Conservation (phyloP, 2,797 vertebrate species). For the Amniataba percoides region DNA sequence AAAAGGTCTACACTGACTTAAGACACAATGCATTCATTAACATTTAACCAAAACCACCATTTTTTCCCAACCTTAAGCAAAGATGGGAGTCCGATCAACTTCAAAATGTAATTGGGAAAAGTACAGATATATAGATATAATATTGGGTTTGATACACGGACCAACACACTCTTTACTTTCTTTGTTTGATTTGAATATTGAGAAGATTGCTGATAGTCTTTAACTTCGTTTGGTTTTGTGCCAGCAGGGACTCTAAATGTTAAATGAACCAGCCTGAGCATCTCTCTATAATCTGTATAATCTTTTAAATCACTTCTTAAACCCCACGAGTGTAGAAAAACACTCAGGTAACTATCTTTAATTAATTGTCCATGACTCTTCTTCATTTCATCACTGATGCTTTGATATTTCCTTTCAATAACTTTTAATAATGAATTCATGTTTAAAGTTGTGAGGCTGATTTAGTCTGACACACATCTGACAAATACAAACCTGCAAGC, state of each 20-base stretch:
- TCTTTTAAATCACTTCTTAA: conserved; percentile 34
- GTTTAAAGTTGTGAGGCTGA: not conserved
- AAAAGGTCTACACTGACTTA: too few species aligned
- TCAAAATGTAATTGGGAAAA: too few species aligned
- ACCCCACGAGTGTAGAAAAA: not conserved
- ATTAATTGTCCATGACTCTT: conserved; percentile 16
- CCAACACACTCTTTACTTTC: too few species aligned
- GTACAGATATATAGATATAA: too few species aligned
- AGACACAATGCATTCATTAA: too few species aligned
- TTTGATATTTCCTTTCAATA: conserved; percentile 26
- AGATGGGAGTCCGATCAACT: too few species aligned
- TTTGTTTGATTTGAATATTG: too few species aligned
- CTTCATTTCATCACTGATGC: conserved; percentile 15
- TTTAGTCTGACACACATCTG: not conserved
- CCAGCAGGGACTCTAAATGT: conserved; percentile 6
- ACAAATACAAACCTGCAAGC: not conserved
- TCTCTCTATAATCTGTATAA: conserved; percentile 24
- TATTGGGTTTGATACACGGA: too few species aligned
- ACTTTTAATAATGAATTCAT: conserved; percentile 5
- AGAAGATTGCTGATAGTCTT: too few species aligned
- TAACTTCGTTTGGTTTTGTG: not conserved
- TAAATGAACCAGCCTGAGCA: conserved; percentile 22
- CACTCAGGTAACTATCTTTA: conserved; percentile 28
- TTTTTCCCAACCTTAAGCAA: too few species aligned
- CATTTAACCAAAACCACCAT: too few species aligned